Evolutionary conservation across 53 echinoderm and acorn worm species (phyloP).

Genomic region (Mesocentrotus franciscanus): DNA sequence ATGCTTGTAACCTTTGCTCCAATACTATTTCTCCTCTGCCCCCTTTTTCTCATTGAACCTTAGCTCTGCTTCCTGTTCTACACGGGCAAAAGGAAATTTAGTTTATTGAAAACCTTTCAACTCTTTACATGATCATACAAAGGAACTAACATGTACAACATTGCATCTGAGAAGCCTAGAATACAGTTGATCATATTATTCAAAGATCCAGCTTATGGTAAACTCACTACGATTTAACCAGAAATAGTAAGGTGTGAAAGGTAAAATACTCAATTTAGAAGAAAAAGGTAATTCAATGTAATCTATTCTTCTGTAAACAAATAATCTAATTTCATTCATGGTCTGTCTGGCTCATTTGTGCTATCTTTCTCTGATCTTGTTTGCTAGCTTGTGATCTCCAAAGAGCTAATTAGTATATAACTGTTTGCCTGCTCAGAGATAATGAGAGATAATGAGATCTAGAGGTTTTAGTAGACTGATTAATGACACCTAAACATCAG

Average conservation of each 20-base stretch:
- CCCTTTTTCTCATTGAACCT: neutral
- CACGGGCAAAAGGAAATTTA: neutral
- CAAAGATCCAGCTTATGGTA: too few relatives aligned
- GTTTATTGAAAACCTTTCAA: neutral
- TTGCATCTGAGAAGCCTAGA: too few relatives aligned
- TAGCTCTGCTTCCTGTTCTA: neutral
- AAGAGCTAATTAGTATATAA: conserved; percentile 30
- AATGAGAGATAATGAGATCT: neutral
- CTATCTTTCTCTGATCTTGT: conserved; percentile 10
- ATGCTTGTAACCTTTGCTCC: conserved; percentile 8
- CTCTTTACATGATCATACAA: too few relatives aligned
- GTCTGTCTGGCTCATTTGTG: neutral
- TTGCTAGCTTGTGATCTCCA: conserved; percentile 5
- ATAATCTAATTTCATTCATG: neutral
- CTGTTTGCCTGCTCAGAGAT: neutral
- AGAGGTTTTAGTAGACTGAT: neutral
- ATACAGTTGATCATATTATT: too few relatives aligned
- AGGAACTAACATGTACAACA: too few relatives aligned
- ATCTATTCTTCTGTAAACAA: neutral
- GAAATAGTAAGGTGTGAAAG: neutral
- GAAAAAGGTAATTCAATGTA: neutral
- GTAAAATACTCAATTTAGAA: neutral
- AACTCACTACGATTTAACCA: too few relatives aligned
- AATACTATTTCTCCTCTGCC: neutral
- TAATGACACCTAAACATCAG: neutral